phyloP scores from a whole-genome alignment of 2,113 vertebrate species.

The Prinia subflava region DNA sequence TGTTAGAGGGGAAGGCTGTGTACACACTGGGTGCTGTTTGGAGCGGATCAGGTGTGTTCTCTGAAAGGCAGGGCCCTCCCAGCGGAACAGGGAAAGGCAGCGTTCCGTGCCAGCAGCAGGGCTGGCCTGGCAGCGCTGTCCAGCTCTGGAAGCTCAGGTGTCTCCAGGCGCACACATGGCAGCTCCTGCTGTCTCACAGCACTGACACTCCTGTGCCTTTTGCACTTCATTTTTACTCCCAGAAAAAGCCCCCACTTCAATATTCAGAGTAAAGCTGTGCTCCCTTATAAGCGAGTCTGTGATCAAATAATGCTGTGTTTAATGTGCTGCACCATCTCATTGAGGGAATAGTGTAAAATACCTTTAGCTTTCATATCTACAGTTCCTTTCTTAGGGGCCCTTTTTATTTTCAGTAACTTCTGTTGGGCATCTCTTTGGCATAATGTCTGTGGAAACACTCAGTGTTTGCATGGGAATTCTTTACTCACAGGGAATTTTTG shows the following conservation, averaged over 20 bases:
- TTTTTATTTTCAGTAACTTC: neutral
- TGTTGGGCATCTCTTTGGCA: neutral
- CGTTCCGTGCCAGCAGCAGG: rapidly evolving
- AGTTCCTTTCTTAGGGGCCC: neutral
- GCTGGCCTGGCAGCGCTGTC: neutral
- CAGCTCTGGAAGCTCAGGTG: constrained; percentile 22
- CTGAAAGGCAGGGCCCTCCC: neutral
- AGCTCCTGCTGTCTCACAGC: neutral
- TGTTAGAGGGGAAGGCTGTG: neutral
- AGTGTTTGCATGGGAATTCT: neutral
- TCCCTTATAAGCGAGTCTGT: neutral
- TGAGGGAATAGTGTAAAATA: neutral
- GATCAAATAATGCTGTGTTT: neutral
- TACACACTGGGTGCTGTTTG: neutral
- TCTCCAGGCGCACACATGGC: neutral
- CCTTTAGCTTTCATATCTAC: neutral
- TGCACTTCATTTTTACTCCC: neutral
- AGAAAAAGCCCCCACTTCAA: neutral
- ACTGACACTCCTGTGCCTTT: neutral
- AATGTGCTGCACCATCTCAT: rapidly evolving
- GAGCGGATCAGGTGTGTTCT: neutral
- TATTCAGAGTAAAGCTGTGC: neutral
- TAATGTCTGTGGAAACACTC: neutral
- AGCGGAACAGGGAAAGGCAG: neutral
- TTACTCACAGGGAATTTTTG: constrained; percentile 5